phyloP scores from a whole-genome alignment of 2,888 invertebrate genomes.

The Apotomis capreana region DNA sequence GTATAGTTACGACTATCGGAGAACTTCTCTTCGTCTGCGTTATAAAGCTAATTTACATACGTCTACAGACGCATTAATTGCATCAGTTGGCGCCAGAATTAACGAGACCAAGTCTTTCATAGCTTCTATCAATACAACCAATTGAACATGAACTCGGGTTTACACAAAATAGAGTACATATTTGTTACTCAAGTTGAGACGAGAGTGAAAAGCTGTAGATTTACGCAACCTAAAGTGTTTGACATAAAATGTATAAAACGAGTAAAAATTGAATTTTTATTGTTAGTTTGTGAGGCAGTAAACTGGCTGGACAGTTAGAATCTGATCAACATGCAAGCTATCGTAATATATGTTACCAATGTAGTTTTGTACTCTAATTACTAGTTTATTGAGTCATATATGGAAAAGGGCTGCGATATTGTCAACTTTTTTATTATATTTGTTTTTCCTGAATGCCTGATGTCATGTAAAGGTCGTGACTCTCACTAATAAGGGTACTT shows the following conservation, averaged over 20 bases:
- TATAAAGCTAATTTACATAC: constrained; percentile 25
- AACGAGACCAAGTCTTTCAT: background rate
- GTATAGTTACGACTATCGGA: background rate
- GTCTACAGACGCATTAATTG: constrained; percentile 28
- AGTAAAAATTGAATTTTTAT: constrained; percentile 10
- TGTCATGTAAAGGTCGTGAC: too few species aligned
- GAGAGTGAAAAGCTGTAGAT: background rate
- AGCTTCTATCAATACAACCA: background rate
- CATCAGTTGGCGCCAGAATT: constrained; percentile 26
- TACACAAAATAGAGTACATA: background rate
- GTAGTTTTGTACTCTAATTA: background rate
- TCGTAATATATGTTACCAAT: background rate
- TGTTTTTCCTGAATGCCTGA: too few species aligned
- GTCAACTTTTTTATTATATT: too few species aligned
- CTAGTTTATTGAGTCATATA: background rate
- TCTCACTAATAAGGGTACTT: too few species aligned
- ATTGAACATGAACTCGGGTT: background rate
- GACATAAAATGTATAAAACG: constrained; percentile 14
- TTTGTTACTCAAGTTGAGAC: background rate
- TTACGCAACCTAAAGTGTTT: constrained; percentile 17
- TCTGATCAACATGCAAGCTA: background rate
- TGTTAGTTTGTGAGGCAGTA: background rate
- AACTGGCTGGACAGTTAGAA: constrained; percentile 6
- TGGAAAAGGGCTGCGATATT: background rate
- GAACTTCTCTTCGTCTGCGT: constrained; percentile 11